A percentile compares a stretch with the other conserved stretches of the same genome.
Conservation (phyloP, 2,113 vertebrate species). For the Tragelaphus imberbis region DNA sequence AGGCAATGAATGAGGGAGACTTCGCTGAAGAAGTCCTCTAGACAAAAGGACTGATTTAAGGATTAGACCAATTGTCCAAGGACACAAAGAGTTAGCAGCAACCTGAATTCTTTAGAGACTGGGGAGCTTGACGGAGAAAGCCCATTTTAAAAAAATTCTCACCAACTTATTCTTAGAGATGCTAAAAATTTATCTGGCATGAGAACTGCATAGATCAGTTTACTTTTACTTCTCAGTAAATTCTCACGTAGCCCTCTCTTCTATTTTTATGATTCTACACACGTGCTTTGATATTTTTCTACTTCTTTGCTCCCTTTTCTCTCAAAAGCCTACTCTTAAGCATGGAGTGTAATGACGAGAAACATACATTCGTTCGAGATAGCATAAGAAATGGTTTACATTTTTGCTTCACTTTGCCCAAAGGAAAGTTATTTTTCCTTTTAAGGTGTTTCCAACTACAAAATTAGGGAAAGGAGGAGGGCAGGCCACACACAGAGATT, state of each 20-base stretch:
- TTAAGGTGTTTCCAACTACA: slow-evolving; percentile 60
- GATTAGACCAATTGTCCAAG: neutral
- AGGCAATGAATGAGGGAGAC: neutral
- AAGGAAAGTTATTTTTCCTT: slow-evolving; percentile 50
- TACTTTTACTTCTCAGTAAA: neutral
- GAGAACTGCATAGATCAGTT: neutral
- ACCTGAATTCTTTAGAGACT: neutral
- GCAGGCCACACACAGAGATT: slow-evolving; percentile 59
- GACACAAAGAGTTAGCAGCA: neutral
- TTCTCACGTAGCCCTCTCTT: neutral
- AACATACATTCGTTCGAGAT: slow-evolving; percentile 25
- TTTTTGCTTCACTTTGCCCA: slow-evolving; percentile 36
- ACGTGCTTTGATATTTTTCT: slow-evolving; percentile 10
- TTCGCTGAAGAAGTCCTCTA: neutral
- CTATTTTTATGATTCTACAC: slow-evolving; percentile 26
- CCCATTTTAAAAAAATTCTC: neutral
- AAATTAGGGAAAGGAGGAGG: slow-evolving; percentile 30
- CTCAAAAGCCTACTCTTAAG: neutral
- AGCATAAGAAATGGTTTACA: neutral
- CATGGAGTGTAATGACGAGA: neutral
- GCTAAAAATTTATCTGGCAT: slow-evolving; percentile 16
- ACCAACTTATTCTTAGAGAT: slow-evolving; percentile 24
- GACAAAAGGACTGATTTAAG: neutral
- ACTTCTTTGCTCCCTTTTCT: slow-evolving; percentile 19
- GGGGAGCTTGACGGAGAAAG: neutral